Evolutionary conservation across 1,140 invertebrate genomes (phyloP).

Genomic region (Anastrepha ludens): DNA sequence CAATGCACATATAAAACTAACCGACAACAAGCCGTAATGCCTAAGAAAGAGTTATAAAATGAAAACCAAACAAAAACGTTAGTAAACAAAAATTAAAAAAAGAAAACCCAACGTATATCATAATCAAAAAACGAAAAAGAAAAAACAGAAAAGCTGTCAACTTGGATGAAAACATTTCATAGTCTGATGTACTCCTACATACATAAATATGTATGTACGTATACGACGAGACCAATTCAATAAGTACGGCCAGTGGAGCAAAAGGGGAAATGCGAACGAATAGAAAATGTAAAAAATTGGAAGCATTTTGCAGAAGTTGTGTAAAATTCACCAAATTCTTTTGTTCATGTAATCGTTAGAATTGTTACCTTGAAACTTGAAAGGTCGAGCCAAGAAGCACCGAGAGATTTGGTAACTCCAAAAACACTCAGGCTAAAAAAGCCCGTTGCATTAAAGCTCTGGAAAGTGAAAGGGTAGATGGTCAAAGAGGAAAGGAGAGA

Average conservation of each 20-base stretch:
- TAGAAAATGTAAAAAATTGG: no score
- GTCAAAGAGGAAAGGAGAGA: no score
- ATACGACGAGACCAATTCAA: not conserved
- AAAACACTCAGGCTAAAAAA: no score
- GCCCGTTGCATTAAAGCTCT: no score
- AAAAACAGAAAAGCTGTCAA: conserved; percentile 26
- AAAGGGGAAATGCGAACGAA: no score
- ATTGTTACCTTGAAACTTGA: no score
- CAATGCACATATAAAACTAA: not conserved
- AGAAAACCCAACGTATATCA: conserved; percentile 13
- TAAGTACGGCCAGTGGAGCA: not conserved
- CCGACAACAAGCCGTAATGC: not conserved
- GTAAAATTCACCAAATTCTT: no score
- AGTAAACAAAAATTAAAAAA: not conserved
- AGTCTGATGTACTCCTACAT: conserved; percentile 42
- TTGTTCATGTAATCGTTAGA: no score
- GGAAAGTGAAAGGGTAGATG: no score
- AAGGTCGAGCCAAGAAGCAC: no score
- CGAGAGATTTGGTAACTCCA: no score
- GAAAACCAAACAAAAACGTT: not conserved
- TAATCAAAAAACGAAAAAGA: conserved; percentile 13
- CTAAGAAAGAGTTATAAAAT: conserved; percentile 34
- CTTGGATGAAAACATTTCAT: conserved; percentile 42
- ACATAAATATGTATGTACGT: not conserved
- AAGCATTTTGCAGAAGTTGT: no score